A percentile compares a stretch with the other conserved stretches of the same genome.
phyloP scores from a whole-genome alignment of 2,888 invertebrate species.

The Liodrosophila aerea region DNA sequence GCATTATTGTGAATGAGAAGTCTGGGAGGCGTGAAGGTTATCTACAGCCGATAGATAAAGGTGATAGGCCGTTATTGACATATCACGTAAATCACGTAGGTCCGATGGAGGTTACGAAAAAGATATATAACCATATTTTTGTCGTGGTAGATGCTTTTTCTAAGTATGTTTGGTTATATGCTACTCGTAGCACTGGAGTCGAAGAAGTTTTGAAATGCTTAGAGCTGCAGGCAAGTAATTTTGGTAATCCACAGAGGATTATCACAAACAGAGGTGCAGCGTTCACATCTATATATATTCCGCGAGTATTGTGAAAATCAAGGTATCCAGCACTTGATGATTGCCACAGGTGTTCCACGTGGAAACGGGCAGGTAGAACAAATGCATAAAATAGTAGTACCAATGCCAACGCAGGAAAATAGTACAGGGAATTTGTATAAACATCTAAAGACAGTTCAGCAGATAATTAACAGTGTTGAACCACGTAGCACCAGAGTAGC shows the following conservation, averaged over 20 bases:
- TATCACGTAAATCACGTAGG: slow-evolving; percentile 26
- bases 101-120: slow-evolving; percentile 19
- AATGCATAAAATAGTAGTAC: too few species aligned
- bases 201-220: neutral
- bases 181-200: neutral
- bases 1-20: slow-evolving; percentile 6
- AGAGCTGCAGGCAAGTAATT: neutral
- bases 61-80: slow-evolving; percentile 4
- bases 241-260: neutral
- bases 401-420: too few species aligned
- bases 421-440: too few species aligned
- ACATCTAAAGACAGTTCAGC: too few species aligned
- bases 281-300: neutral
- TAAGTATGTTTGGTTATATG: slow-evolving; percentile 1
- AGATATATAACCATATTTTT: slow-evolving; percentile 14
- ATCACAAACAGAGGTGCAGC: neutral
- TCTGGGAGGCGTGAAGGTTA: slow-evolving; percentile 14
- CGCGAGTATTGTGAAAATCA: neutral
- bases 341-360: neutral
- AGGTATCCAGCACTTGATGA: neutral
- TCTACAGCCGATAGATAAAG: slow-evolving; percentile 22
- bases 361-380: too few species aligned
- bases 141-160: slow-evolving; percentile 5
- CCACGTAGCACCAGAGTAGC: too few species aligned
- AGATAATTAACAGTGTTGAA: too few species aligned